Evolutionary conservation across 2,888 invertebrate species (phyloP).

Genomic region (Ectropis crepuscularia): DNA sequence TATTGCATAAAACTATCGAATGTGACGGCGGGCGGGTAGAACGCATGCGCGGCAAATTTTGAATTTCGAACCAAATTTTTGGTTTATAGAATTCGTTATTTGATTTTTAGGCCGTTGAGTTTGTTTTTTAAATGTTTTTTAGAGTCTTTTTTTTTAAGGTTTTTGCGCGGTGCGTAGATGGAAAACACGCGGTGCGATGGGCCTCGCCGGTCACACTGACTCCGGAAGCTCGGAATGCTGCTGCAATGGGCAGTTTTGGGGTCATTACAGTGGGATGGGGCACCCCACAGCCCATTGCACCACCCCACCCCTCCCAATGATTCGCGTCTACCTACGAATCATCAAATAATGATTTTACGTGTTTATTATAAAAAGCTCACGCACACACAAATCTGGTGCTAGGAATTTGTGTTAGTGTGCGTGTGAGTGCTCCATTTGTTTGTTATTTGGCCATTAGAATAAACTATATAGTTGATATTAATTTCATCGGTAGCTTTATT

Average conservation of each 20-base stretch:
- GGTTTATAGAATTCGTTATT: slow-evolving; percentile 75
- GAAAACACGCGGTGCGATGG: slow-evolving; percentile 79
- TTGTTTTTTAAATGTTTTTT: slow-evolving; percentile 45
- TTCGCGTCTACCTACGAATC: slow-evolving; percentile 76
- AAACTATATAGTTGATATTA: slow-evolving; percentile 69
- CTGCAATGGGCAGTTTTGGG: slow-evolving; percentile 63
- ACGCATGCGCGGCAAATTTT: slow-evolving; percentile 81
- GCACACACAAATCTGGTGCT: slow-evolving; percentile 38
- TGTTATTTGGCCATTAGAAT: slow-evolving; percentile 63
- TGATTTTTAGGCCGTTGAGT: slow-evolving; percentile 58
- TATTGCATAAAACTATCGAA: slow-evolving; percentile 84
- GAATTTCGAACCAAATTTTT: slow-evolving; percentile 69
- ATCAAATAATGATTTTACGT: slow-evolving; percentile 84
- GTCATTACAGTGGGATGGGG: slow-evolving; percentile 63
- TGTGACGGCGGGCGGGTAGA: slow-evolving; percentile 78
- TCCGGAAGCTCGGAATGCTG: slow-evolving; percentile 72
- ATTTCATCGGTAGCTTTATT: slow-evolving; percentile 63
- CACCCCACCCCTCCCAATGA: slow-evolving; percentile 68
- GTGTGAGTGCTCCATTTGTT: slow-evolving; percentile 48
- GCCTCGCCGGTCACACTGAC: slow-evolving; percentile 83
- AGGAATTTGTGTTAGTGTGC: slow-evolving; percentile 44
- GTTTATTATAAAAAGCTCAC: slow-evolving; percentile 75
- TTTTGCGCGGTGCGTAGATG: slow-evolving; percentile 82
- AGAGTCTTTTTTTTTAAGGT: slow-evolving; percentile 45
- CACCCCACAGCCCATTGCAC: slow-evolving; percentile 52